Evolutionary conservation across 92 coral and sea anemone genomes (phyloP).

Genomic region (Zoanthus sansibaricus): DNA sequence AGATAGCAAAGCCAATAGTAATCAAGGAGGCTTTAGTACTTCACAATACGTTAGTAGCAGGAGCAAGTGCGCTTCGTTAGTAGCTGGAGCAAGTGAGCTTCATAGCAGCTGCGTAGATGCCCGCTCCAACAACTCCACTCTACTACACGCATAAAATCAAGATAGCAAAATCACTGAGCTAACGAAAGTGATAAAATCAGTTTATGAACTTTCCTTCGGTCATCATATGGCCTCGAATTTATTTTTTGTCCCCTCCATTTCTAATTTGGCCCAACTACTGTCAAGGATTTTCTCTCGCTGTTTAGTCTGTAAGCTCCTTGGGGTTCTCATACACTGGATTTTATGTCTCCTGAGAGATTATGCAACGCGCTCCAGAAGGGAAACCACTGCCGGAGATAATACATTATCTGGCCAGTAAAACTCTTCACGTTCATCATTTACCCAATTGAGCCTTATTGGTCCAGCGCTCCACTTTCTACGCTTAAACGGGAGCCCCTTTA

Average conservation of each 20-base stretch:
- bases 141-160: constrained; percentile 68
- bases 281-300: constrained; percentile 59
- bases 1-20: constrained; percentile 57
- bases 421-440: constrained; percentile 27
- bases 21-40: constrained; percentile 72
- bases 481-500: constrained; percentile 25
- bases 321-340: constrained; percentile 36
- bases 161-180: constrained; percentile 72
- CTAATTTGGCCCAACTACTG: constrained; percentile 51
- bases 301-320: constrained; percentile 19
- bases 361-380: too few species aligned
- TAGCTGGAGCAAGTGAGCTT: too few species aligned
- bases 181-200: constrained; percentile 51
- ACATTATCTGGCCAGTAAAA: constrained; percentile 15
- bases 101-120: constrained; percentile 77
- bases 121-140: constrained; percentile 62
- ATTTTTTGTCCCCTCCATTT: constrained; percentile 55
- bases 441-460: constrained; percentile 46
- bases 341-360: constrained; percentile 31
- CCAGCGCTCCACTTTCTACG: constrained; percentile 49
- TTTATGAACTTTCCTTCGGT: constrained; percentile 45
- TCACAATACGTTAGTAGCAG: constrained; percentile 54
- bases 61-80: constrained; percentile 52
- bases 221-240: constrained; percentile 59
- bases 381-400: too few species aligned